These are phyloP conservation scores for Tetragnatha versicolor DNA, from an alignment of 1,140 invertebrate species.

Conservation along the genomic window DNA sequence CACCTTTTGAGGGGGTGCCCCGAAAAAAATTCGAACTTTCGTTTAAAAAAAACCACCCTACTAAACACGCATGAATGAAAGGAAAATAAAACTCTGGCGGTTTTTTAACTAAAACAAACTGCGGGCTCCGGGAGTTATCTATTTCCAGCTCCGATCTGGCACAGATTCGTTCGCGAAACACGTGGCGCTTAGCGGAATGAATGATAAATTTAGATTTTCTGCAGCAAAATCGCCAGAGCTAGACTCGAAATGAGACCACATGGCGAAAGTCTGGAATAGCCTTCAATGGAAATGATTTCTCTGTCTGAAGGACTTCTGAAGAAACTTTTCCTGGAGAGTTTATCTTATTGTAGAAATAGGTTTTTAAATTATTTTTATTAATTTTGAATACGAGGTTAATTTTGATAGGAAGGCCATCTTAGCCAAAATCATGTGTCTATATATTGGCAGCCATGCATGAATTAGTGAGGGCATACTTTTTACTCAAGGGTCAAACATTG, in stretches of 20 bases:
- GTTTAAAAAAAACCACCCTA: too few species aligned
- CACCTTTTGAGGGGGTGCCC: too few species aligned
- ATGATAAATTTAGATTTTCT: neutral
- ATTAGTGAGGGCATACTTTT: too few species aligned
- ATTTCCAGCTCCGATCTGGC: slow-evolving; percentile 32
- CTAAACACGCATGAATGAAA: too few species aligned
- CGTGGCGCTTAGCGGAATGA: slow-evolving; percentile 1
- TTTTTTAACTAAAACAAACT: too few species aligned
- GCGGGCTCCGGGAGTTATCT: neutral
- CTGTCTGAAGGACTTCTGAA: neutral
- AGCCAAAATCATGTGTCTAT: too few species aligned
- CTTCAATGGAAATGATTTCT: neutral
- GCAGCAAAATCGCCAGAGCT: neutral
- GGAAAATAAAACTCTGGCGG: too few species aligned
- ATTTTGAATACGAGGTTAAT: too few species aligned
- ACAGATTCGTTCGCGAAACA: slow-evolving; percentile 30
- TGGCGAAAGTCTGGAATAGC: neutral
- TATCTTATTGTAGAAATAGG: neutral
- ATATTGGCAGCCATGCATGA: neutral
- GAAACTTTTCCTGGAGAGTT: neutral
- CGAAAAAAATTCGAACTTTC: too few species aligned
- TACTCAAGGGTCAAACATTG: too few species aligned
- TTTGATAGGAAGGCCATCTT: too few species aligned
- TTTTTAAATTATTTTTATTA: too few species aligned
- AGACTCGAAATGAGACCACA: neutral